A percentile compares a stretch with the other conserved stretches of the same genome.
phyloP scores from a whole-genome alignment of 2,797 vertebrate genomes.

The Austrolebias charrua region DNA sequence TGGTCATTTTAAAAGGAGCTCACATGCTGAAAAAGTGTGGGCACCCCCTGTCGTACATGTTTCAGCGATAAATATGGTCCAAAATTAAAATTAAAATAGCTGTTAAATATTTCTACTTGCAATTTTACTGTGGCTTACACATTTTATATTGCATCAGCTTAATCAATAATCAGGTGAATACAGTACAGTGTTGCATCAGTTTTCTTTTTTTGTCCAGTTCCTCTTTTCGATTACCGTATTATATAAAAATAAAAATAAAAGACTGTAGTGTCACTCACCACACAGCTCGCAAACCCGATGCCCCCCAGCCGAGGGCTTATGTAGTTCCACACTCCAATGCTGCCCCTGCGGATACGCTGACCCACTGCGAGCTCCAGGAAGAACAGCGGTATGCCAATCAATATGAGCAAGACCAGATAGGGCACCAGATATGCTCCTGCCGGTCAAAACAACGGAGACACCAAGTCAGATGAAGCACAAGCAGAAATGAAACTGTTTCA shows the following conservation, averaged over 20 bases:
- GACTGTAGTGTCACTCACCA: conserved; percentile 78
- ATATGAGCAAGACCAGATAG: conserved; percentile 89
- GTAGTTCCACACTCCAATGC: conserved; percentile 98
- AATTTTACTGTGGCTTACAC: neutral
- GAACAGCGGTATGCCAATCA: conserved; percentile 97
- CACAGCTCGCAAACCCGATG: conserved; percentile 95
- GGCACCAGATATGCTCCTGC: conserved; percentile 96
- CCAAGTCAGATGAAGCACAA: neutral
- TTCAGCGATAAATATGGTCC: too few relatives aligned
- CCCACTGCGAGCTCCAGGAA: conserved; percentile 97
- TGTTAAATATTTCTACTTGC: neutral
- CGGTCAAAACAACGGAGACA: neutral
- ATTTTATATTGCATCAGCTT: neutral
- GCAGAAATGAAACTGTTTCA: conserved; percentile 3
- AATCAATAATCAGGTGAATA: neutral
- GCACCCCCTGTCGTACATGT: too few relatives aligned
- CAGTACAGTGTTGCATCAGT: neutral
- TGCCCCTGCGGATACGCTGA: conserved; percentile 93
- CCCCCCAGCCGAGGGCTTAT: conserved; percentile 95
- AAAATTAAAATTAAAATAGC: too few relatives aligned
- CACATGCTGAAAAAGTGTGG: too few relatives aligned
- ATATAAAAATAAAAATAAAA: neutral
- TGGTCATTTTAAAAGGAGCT: too few relatives aligned
- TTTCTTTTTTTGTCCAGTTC: neutral
- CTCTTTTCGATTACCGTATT: neutral